phyloP scores from a whole-genome alignment of 1,140 invertebrate species.

The Diorhabda carinulata region DNA sequence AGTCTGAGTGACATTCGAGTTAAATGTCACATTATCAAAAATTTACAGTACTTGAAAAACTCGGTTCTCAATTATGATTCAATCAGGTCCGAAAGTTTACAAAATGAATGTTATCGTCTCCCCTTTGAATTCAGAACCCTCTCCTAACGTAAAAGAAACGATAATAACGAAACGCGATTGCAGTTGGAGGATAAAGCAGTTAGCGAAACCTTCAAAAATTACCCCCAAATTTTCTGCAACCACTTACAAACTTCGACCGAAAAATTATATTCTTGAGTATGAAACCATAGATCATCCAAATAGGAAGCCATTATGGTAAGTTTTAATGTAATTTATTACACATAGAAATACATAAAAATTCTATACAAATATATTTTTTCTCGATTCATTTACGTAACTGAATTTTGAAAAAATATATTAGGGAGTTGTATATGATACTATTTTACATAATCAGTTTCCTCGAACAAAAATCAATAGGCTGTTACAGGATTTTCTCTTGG shows the following conservation, averaged over 20 bases:
- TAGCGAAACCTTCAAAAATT: neutral
- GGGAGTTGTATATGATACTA: too few species aligned
- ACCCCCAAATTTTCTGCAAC: neutral
- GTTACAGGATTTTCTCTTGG: too few species aligned
- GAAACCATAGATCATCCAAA: neutral
- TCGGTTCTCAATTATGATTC: too few species aligned
- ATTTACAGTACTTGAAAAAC: too few species aligned
- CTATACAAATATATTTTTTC: too few species aligned
- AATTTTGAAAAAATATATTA: too few species aligned
- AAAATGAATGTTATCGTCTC: neutral
- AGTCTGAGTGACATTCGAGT: too few species aligned
- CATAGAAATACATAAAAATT: too few species aligned
- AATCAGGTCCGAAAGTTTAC: neutral
- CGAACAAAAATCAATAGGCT: too few species aligned
- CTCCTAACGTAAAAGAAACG: neutral
- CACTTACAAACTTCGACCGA: neutral
- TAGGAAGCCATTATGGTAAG: neutral
- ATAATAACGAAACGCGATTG: neutral
- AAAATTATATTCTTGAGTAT: neutral
- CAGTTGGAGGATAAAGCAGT: neutral
- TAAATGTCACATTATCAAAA: too few species aligned
- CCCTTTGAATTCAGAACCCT: neutral
- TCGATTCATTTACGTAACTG: too few species aligned
- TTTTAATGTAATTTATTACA: neutral
- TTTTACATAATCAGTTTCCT: too few species aligned